Evolutionary conservation across 1,140 invertebrate genomes (phyloP), one percentile per base, ranked within the genome.

Genomic region (Scylla paramamosain): DNA sequence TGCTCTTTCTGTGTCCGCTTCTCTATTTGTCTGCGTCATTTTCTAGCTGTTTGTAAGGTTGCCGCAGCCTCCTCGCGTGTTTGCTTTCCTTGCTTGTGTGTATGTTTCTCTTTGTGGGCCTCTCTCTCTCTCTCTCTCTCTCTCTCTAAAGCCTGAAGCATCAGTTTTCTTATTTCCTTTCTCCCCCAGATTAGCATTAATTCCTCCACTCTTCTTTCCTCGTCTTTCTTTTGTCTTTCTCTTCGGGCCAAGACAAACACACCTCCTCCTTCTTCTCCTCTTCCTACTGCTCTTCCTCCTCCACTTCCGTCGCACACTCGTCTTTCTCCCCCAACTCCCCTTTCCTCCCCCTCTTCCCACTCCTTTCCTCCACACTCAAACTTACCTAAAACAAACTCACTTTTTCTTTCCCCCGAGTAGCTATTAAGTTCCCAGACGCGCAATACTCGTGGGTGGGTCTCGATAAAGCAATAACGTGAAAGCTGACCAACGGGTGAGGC

Each of bases 221-320:
- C 67, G 67, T 77, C 67, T 77, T 77, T 77, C 67, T 77, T 77
- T 59, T 59, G 52, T 59, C 52, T 59, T 20, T 59, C 10, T 59
- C 52, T 77, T n/a, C n/a, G 67, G 25, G 4, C 67, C 67, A 77
- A 77, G 20, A 77, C 67, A 77, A 77, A 77, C 67, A 77, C 87
- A n/a, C 28, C 84, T 39, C 84, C 12, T 31, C n/a, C 39, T 87
- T n/a, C 84, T 87, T n/a, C 84, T 87, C 84, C n/a, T 87, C n/a
- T n/a, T 31, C 39, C 84, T 39, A 31, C n/a, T 87, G 10, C 84
- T 87, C 84, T n/a, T 87, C 84, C 39, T 87, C 39, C 84, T 39
- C 84, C 84, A 16, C 84, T n/a, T 87, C 29, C 39, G 10, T n/a
- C 39, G 10, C n/a, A 31, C n/a, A 12, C 84, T 87, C 3, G 29